These are phyloP conservation scores for Apamea anceps DNA, from an alignment of 2,888 invertebrate species.

Conservation along the genomic window DNA sequence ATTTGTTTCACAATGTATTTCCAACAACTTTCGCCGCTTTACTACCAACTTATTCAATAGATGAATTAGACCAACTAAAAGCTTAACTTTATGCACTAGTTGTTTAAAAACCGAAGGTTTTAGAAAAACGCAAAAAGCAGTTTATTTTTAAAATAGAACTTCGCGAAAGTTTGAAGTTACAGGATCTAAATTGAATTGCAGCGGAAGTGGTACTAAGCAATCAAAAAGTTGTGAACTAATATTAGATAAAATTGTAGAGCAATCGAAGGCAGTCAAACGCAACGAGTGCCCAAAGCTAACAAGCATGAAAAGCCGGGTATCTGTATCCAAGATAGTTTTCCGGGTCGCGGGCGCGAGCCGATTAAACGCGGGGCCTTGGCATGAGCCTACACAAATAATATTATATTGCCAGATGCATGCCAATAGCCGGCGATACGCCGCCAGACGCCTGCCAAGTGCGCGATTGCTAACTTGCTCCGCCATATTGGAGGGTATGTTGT, in stretches of 20 bases:
- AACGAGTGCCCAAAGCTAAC: conserved; percentile 67
- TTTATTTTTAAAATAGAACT: conserved; percentile 1
- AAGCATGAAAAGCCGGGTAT: conserved; percentile 74
- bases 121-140: not conserved
- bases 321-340: conserved; percentile 79
- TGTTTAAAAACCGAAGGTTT: not conserved
- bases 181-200: conserved; percentile 27
- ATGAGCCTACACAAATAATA: conserved; percentile 88
- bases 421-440: conserved; percentile 78
- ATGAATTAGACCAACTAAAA: conserved; percentile 32
- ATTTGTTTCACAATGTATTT: conserved; percentile 57
- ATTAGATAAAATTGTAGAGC: conserved; percentile 25
- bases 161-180: not conserved
- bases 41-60: conserved; percentile 37
- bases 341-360: conserved; percentile 76
- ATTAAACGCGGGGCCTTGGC: conserved; percentile 83
- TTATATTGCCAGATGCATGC: conserved; percentile 87
- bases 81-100: not conserved
- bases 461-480: conserved; percentile 76
- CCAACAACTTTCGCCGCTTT: conserved; percentile 52
- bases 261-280: conserved; percentile 45
- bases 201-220: conserved; percentile 8
- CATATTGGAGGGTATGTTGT: conserved; percentile 66
- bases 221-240: conserved; percentile 13
- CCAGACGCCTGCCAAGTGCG: conserved; percentile 79